phyloP scores from a whole-genome alignment of 2,797 vertebrate genomes.

The Tamandua tetradactyla region DNA sequence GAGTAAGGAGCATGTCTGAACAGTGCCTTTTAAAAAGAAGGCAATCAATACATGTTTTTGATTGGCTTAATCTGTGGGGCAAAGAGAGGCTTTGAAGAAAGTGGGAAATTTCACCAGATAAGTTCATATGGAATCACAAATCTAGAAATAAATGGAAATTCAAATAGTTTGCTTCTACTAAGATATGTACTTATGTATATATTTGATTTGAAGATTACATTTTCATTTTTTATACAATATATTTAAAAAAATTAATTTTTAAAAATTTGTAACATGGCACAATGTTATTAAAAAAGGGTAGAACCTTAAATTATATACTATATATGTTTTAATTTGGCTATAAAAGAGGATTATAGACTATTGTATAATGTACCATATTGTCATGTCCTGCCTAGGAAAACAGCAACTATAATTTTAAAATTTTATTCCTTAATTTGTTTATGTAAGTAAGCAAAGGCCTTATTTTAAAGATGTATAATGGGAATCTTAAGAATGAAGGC shows the following conservation, averaged over 20 bases:
- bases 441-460: constrained; percentile 1
- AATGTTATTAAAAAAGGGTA: not conserved
- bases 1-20: not conserved
- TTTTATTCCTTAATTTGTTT: constrained; percentile 26
- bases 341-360: not conserved
- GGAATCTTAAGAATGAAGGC: constrained; percentile 27
- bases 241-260: not conserved
- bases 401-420: constrained; percentile 19
- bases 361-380: not conserved
- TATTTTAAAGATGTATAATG: constrained; percentile 18
- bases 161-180: not conserved
- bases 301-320: not conserved
- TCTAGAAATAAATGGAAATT: not conserved
- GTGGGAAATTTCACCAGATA: not conserved
- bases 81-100: not conserved
- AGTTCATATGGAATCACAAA: constrained; percentile 2
- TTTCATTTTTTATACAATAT: constrained; percentile 29
- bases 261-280: not conserved
- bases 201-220: not conserved
- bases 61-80: not conserved
- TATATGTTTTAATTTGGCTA: not conserved
- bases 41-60: not conserved
- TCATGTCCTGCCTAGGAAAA: not conserved
- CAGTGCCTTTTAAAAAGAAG: not conserved
- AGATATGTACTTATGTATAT: not conserved